Base-by-base conservation (phyloP, 2,888 invertebrate species). In the Pristionchus japonicus region DNA sequence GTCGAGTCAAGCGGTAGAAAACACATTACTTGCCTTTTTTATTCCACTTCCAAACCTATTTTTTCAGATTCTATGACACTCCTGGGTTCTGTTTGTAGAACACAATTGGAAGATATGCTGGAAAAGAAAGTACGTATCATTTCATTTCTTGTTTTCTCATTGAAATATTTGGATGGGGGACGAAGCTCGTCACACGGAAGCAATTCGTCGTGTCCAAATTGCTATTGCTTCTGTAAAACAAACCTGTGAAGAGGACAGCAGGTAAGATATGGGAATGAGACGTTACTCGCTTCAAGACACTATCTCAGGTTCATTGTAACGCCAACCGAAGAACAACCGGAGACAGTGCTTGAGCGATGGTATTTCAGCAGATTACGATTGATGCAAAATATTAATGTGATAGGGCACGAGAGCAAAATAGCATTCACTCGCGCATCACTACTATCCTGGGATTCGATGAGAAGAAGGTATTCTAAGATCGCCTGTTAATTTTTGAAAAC, bases 1-100 rank as follows among this genome's bases (percentile, higher is more conserved):
- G 98, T 98, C 3, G 98, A 99, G 94, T 85, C 85, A 15, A 85
- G n/a, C 7, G 64, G 85, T 85, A 23, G 4, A 70, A 20, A 1
- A n/a, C 6, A n/a, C 57, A 23, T 6, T 20, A 52, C 1, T 20
- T 52, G 23, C 52, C 52, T 20, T 57, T 57, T 57, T 57, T 6
- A 57, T 20, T 23, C 23, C 23, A 57, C n/a, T n/a, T n/a, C n/a
- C n/a, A n/a, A n/a, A n/a, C n/a, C n/a, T n/a, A n/a, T 57, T 20
- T n/a, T 83, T 34, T 13, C 37, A 85, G 85, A 85, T 13, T 52
- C 37, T 4, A 85, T 85, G 85, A 43, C 64, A 3, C 64, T 85
- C 11, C 85, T 85, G 1, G 85, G 85, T 15, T 85, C 85, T 0
- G 64, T 85, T 15, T 40, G 85, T 34, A 23, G 85, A 64, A 40